Evolutionary conservation across 2,113 vertebrate species (phyloP).

Genomic region (Crotalus helleri): DNA sequence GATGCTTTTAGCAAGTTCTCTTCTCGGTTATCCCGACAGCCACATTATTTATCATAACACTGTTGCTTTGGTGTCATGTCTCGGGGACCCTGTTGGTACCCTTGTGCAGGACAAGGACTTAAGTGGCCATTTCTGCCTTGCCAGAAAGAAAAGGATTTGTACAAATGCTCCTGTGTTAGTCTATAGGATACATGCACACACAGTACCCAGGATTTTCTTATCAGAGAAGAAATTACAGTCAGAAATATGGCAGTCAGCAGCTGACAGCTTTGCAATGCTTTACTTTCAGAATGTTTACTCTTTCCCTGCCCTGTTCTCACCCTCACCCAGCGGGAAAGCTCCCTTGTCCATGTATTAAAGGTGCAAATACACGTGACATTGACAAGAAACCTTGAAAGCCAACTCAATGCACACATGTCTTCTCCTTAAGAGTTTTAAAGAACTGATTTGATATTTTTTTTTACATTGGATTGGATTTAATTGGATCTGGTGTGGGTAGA

Average conservation of each 20-base stretch:
- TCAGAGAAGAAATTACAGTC: neutral
- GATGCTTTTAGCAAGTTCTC: neutral
- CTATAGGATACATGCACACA: neutral
- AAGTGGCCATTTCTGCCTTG: neutral
- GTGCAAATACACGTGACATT: constrained; percentile 55
- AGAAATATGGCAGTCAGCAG: constrained; percentile 9
- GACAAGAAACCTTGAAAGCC: neutral
- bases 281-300: constrained; percentile 28
- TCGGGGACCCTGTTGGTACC: neutral
- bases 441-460: neutral
- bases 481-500: neutral
- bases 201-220: neutral
- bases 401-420: neutral
- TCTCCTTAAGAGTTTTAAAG: neutral
- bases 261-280: constrained; percentile 34
- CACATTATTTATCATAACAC: neutral
- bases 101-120: neutral
- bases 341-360: constrained; percentile 58
- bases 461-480: neutral
- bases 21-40: neutral
- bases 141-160: neutral
- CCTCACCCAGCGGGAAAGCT: constrained; percentile 55
- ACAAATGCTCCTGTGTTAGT: neutral
- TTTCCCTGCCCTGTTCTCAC: neutral
- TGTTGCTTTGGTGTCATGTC: neutral